Conservation (phyloP, 2,113 vertebrate genomes). For the Eurypyga helias region DNA sequence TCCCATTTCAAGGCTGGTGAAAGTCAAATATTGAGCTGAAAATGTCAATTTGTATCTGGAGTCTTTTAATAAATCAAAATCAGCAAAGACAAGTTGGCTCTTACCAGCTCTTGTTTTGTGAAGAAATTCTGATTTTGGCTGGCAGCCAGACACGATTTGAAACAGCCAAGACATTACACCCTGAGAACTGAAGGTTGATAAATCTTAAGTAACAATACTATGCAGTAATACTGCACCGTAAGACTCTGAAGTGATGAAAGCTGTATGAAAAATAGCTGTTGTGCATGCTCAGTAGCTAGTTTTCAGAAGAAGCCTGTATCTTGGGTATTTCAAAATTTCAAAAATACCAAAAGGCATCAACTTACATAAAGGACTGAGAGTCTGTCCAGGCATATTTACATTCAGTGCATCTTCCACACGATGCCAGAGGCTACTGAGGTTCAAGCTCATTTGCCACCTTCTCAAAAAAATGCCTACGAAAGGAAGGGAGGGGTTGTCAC, state of each 20-base stretch:
- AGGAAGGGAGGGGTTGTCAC: background rate
- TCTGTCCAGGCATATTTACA: background rate
- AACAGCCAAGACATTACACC: constrained; percentile 65
- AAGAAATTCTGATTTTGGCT: constrained; percentile 66
- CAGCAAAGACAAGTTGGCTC: constrained; percentile 58
- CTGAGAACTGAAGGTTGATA: constrained; percentile 62
- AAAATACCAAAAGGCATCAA: constrained; percentile 50
- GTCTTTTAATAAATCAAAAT: constrained; percentile 42
- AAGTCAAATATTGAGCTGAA: constrained; percentile 70
- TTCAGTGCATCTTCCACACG: background rate
- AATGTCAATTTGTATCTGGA: constrained; percentile 47
- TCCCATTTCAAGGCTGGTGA: constrained; percentile 42
- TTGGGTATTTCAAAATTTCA: constrained; percentile 48
- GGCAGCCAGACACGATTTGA: constrained; percentile 50
- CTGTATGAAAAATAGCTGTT: constrained; percentile 63
- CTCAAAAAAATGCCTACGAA: background rate
- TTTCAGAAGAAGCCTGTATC: constrained; percentile 23
- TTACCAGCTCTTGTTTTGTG: constrained; percentile 58
- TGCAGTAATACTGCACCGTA: constrained; percentile 65
- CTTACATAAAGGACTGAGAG: constrained; percentile 19
- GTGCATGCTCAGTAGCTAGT: constrained; percentile 48
- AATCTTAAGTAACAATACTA: constrained; percentile 64
- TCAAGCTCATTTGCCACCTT: background rate
- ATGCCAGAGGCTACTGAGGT: constrained; percentile 1
- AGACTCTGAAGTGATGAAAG: constrained; percentile 66